A percentile compares a stretch with the other conserved stretches of the same genome.
phyloP scores from a whole-genome alignment of 2,888 invertebrate genomes.

The Cyrtodaria siliqua region DNA sequence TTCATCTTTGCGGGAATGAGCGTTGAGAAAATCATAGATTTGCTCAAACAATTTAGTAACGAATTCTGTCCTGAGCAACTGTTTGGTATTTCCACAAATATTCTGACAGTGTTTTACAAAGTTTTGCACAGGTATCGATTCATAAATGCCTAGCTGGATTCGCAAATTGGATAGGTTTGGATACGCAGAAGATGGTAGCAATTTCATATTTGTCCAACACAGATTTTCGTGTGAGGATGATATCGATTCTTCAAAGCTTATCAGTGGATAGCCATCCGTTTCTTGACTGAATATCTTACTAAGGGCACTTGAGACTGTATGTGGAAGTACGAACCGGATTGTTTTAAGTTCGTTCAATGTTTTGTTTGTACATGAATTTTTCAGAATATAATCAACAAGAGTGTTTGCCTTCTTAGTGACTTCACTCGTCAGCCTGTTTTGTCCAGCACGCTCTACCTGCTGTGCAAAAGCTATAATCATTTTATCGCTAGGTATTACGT shows the following conservation, averaged over 20 bases:
- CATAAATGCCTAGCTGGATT: slow-evolving; percentile 29
- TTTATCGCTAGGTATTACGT: slow-evolving; percentile 9
- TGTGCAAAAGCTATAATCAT: slow-evolving; percentile 44
- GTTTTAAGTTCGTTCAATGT: slow-evolving; percentile 16
- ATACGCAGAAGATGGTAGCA: slow-evolving; percentile 18
- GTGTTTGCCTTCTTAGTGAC: slow-evolving; percentile 28
- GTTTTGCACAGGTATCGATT: slow-evolving; percentile 28
- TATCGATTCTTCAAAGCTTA: slow-evolving; percentile 44
- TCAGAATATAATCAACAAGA: not conserved
- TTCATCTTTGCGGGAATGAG: no score
- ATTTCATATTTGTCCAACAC: slow-evolving; percentile 49
- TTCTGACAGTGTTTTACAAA: slow-evolving; percentile 59
- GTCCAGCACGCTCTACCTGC: slow-evolving; percentile 25
- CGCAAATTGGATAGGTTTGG: no score
- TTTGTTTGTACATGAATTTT: not conserved
- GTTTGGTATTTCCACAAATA: slow-evolving; percentile 34
- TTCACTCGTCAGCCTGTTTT: not conserved
- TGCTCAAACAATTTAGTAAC: not conserved
- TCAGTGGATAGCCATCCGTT: slow-evolving; percentile 17
- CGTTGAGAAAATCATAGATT: not conserved
- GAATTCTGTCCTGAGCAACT: not conserved
- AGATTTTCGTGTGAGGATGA: not conserved
- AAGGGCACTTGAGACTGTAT: slow-evolving; percentile 1
- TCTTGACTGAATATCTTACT: slow-evolving; percentile 19
- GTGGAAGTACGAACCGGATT: slow-evolving; percentile 52